Base-by-base conservation (phyloP, 2,888 invertebrate genomes). In the Adelognathus sp. region DNA sequence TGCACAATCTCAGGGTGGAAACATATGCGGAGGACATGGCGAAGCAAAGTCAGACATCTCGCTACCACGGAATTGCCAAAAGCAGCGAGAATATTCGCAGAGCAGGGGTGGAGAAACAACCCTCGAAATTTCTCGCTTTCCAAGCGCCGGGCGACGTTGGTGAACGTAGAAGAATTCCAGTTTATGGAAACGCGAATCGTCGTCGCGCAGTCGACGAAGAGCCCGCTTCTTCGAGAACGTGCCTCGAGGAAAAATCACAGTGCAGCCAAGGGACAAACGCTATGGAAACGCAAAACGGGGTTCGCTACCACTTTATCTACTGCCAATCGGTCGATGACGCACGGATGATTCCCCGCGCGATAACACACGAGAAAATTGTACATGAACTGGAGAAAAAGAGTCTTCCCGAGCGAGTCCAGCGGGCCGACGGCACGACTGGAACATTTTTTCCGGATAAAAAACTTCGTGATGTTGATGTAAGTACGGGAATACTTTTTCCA, bases 41-140 rank as follows among this genome's bases (percentile, higher is more conserved):
- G 11, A 36, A 41, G 18, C 11, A 29, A 0, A 7, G 2, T 16
- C 24, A n/a, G n/a, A n/a, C n/a, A n/a, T n/a, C n/a, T n/a, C n/a
- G n/a, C n/a, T n/a, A n/a, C n/a, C n/a, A n/a, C n/a, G n/a, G n/a
- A n/a, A n/a, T n/a, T n/a, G n/a, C n/a, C n/a, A n/a, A n/a, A n/a
- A 9, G 18, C 18, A 9, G 9, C 3, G 6, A 18, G 9, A 18
- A 46, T n/a, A 18, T 3, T 16, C 14, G 29, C 29, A 11, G 39
- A 6, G 3, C 27, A 41, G 27, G 24, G 4, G 39, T 71, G 18
- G 33, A 69, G 6, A 27, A 5, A 6, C 80, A 31, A 9, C 74
- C 80, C 0, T 1, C 46, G 11, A 80, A 80, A 54, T 80, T 63
- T 52, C 41, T 74, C 7, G 80, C 80, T 44, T 52, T 54, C 56